A percentile compares a stretch with the other conserved stretches of the same genome.
phyloP scores from a whole-genome alignment of 2,888 invertebrate species.

The Meta bourneti region DNA sequence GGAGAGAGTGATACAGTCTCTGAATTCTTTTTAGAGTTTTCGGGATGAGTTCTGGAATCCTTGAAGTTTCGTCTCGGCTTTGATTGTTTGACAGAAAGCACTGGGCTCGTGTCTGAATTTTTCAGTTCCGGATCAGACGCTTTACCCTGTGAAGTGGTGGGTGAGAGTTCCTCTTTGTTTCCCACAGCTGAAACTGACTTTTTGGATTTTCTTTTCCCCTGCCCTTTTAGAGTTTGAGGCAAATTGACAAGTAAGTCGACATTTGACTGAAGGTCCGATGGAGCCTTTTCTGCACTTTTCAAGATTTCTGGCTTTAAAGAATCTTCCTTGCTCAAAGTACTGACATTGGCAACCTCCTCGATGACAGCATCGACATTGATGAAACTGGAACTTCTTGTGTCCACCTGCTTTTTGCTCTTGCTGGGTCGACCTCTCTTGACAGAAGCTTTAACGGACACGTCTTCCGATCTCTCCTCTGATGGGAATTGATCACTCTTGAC shows the following conservation, averaged over 20 bases:
- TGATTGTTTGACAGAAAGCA: neutral
- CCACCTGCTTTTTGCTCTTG: conserved; percentile 18
- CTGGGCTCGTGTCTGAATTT: neutral
- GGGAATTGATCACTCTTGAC: too few relatives aligned
- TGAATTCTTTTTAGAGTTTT: neutral
- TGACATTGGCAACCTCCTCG: conserved; percentile 50
- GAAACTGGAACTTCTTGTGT: neutral
- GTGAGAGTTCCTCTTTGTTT: neutral
- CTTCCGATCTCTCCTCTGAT: neutral
- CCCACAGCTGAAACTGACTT: neutral
- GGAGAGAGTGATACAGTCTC: neutral
- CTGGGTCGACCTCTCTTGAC: conserved; percentile 13
- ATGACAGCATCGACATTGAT: conserved; percentile 65
- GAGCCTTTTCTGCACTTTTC: neutral
- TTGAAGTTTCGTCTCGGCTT: neutral
- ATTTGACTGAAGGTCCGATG: neutral
- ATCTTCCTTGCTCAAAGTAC: neutral
- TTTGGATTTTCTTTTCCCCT: neutral
- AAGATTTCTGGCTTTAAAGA: neutral
- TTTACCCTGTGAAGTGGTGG: neutral
- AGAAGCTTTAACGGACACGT: neutral
- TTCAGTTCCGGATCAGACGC: neutral
- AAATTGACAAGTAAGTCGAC: neutral
- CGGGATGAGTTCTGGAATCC: neutral
- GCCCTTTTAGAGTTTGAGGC: too few relatives aligned